These are phyloP conservation scores for Gasteruption jaculator DNA, from an alignment of 2,888 invertebrate genomes.

Conservation along the genomic window DNA sequence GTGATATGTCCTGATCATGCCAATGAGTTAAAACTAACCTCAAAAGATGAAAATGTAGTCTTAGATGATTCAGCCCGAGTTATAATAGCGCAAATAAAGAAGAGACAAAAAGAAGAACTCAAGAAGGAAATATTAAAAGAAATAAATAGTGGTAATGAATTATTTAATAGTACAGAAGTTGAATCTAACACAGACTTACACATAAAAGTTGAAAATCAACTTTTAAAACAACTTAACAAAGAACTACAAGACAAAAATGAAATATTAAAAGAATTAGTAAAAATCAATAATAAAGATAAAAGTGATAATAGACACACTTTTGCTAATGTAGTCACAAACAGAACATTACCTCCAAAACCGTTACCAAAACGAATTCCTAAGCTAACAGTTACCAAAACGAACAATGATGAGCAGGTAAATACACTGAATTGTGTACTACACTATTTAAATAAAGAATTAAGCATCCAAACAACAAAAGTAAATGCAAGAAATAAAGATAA, in stretches of 20 bases:
- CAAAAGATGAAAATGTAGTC: background rate
- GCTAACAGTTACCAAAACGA: background rate
- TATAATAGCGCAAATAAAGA: slow-evolving; percentile 5
- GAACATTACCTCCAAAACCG: background rate
- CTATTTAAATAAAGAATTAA: background rate
- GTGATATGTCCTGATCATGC: slow-evolving; percentile 1
- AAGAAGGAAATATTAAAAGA: background rate
- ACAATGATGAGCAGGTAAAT: background rate
- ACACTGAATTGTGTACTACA: too few species aligned
- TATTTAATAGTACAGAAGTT: background rate
- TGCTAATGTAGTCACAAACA: background rate
- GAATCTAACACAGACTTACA: background rate
- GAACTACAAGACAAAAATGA: too few species aligned
- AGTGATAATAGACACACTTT: background rate
- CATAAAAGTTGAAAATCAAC: background rate
- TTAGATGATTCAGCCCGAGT: background rate
- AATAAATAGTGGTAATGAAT: background rate
- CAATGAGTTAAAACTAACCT: slow-evolving; percentile 2
- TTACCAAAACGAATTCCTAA: background rate
- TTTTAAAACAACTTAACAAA: slow-evolving; percentile 2
- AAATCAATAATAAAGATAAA: background rate
- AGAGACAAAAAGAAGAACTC: background rate
- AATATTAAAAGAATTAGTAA: background rate
- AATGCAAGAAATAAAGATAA: background rate
- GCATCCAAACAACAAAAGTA: background rate